These are phyloP conservation scores for Montipora capitata DNA, from an alignment of 92 coral and sea anemone genomes.

Conservation along the genomic window DNA sequence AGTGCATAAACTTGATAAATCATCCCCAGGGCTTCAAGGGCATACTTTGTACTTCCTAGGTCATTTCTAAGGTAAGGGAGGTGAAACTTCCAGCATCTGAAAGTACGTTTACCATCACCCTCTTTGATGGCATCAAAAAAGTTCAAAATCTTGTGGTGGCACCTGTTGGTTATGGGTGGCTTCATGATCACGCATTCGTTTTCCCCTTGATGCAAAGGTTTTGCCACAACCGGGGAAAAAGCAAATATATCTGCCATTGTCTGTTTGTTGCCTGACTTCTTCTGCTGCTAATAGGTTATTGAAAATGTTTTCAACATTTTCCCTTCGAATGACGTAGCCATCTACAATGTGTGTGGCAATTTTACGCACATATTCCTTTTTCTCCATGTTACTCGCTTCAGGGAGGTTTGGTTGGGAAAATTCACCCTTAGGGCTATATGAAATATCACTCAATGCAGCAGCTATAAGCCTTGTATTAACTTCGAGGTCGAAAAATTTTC, in stretches of 20 bases:
- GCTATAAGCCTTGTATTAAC: conserved; percentile 75
- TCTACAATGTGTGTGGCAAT: conserved; percentile 71
- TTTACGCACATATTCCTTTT: conserved; percentile 57
- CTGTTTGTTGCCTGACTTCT: conserved; percentile 49
- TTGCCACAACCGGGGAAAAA: conserved; percentile 72
- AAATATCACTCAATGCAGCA: conserved; percentile 62
- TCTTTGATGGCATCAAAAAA: conserved; percentile 76
- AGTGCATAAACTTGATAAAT: conserved; percentile 80
- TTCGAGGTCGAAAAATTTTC: conserved; percentile 57
- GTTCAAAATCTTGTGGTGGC: conserved; percentile 39
- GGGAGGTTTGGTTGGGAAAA: conserved; percentile 26
- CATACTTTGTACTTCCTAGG: conserved; percentile 70
- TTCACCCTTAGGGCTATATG: conserved; percentile 53
- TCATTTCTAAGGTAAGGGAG: conserved; percentile 74
- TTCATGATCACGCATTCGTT: conserved; percentile 69
- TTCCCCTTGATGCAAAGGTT: conserved; percentile 70
- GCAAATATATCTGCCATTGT: conserved; percentile 65
- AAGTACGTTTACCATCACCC: conserved; percentile 75
- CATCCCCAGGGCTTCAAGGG: conserved; percentile 75
- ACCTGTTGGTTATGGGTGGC: conserved; percentile 52
- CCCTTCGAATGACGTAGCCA: conserved; percentile 60
- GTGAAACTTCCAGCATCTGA: conserved; percentile 82
- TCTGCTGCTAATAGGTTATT: conserved; percentile 53
- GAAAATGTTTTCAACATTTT: conserved; percentile 59
- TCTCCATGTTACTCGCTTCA: conserved; percentile 53